phyloP scores from a whole-genome alignment of 2,797 vertebrate genomes.

The Sphenodon punctatus region DNA sequence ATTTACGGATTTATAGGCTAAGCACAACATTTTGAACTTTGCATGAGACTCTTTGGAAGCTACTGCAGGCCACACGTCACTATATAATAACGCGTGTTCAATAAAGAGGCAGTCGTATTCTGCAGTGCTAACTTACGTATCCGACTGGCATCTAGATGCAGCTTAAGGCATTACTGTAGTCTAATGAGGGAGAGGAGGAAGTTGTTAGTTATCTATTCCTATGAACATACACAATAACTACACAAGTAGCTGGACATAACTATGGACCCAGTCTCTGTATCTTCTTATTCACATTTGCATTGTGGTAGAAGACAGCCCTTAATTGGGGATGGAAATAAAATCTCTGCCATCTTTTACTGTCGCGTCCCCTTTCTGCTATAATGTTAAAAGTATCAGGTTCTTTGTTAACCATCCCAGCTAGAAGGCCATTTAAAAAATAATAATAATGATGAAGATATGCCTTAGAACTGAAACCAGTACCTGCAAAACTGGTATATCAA shows the following conservation, averaged over 20 bases:
- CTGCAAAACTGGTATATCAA: too few species aligned
- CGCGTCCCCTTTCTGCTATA: background rate
- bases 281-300: too few species aligned
- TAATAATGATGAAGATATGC: too few species aligned
- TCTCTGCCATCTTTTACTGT: background rate
- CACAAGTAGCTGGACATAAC: rapidly evolving
- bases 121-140: background rate
- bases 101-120: background rate
- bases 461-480: too few species aligned
- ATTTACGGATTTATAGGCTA: too few species aligned
- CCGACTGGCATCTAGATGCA: background rate
- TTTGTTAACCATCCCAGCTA: background rate
- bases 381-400: background rate
- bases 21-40: background rate
- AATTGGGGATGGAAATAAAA: background rate
- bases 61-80: rapidly evolving
- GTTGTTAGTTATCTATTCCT: background rate
- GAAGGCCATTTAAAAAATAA: background rate
- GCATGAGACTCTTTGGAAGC: background rate
- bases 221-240: rapidly evolving
- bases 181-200: rapidly evolving
- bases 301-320: rapidly evolving
- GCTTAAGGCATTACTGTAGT: background rate
- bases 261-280: background rate
- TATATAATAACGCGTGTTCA: rapidly evolving